A percentile compares a stretch with the other conserved stretches of the same genome.
These are phyloP conservation scores for Leptosomus discolor DNA, from an alignment of 2,113 vertebrate genomes.

Conservation along the genomic window DNA sequence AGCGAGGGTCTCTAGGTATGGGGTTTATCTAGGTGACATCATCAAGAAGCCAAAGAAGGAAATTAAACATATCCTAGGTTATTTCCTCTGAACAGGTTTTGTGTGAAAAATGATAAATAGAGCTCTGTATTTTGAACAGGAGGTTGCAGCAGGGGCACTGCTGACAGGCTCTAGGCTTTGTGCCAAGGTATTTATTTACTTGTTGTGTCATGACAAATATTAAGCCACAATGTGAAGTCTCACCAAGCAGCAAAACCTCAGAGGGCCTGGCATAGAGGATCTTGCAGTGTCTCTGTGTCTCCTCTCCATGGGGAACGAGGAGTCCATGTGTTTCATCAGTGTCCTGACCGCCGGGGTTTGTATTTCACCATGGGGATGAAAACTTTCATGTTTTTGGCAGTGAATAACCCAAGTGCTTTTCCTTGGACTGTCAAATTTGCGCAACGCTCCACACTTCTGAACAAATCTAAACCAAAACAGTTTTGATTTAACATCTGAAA, in stretches of 20 bases:
- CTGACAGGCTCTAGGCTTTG: slow-evolving; percentile 36
- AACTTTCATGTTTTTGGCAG: background rate
- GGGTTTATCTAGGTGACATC: background rate
- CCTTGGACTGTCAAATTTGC: background rate
- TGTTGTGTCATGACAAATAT: slow-evolving; percentile 31
- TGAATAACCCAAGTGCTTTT: background rate
- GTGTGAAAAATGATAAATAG: slow-evolving; percentile 1
- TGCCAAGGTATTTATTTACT: slow-evolving; percentile 60
- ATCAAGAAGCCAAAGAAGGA: background rate
- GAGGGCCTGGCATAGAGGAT: background rate
- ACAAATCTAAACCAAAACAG: background rate
- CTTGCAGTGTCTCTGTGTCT: background rate
- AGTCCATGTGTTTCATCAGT: background rate
- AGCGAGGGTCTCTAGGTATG: background rate
- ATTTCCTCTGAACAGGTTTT: background rate
- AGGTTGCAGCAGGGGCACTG: background rate
- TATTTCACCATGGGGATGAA: background rate
- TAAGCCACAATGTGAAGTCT: slow-evolving; percentile 8
- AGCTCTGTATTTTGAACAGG: background rate
- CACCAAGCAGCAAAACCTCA: background rate
- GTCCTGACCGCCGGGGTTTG: background rate
- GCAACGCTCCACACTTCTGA: background rate
- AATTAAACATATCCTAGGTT: slow-evolving; percentile 1
- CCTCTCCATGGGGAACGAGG: background rate
- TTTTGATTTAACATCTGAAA: background rate